Conservation (phyloP, 1,140 invertebrate species). For the Nilaparvata lugens region DNA sequence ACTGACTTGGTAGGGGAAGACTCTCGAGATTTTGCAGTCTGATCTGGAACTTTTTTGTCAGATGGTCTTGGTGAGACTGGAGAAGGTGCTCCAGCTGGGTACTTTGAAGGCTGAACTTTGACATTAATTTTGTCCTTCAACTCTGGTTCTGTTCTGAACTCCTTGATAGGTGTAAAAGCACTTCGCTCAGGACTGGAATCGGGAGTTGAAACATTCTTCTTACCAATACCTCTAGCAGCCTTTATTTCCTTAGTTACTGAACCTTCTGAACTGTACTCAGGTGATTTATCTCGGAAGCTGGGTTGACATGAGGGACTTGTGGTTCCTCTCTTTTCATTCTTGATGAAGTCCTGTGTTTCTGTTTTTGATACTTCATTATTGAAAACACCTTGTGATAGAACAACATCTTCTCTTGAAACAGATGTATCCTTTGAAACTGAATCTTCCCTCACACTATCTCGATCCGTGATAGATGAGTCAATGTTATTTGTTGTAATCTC, state of each 20-base stretch:
- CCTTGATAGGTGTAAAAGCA: conserved; percentile 29
- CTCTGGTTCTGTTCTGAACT: conserved; percentile 23
- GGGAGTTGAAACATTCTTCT: conserved; percentile 10
- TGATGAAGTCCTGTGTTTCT: conserved; percentile 5
- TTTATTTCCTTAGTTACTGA: conserved; percentile 29
- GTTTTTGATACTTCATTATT: conserved; percentile 14
- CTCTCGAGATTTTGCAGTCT: not conserved
- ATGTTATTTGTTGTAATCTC: too few species aligned
- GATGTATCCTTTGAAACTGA: too few species aligned
- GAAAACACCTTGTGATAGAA: not conserved
- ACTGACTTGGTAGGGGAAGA: not conserved
- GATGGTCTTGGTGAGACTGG: conserved; percentile 20
- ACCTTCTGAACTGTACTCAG: conserved; percentile 32
- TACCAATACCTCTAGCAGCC: not conserved
- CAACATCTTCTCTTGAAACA: too few species aligned
- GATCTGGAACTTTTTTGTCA: conserved; percentile 20
- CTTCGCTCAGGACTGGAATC: conserved; percentile 29
- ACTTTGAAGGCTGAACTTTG: conserved; percentile 6
- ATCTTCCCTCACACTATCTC: too few species aligned
- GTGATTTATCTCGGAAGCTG: conserved; percentile 26
- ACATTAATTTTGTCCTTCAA: conserved; percentile 11
- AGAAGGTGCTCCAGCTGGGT: not conserved
- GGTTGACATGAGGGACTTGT: not conserved
- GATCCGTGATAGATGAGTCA: too few species aligned
- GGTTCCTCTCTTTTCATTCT: not conserved